Percentiles rank a stretch among this genome's conserved stretches.
Conservation (phyloP, 2,797 vertebrate genomes). For the Tinamus major region DNA sequence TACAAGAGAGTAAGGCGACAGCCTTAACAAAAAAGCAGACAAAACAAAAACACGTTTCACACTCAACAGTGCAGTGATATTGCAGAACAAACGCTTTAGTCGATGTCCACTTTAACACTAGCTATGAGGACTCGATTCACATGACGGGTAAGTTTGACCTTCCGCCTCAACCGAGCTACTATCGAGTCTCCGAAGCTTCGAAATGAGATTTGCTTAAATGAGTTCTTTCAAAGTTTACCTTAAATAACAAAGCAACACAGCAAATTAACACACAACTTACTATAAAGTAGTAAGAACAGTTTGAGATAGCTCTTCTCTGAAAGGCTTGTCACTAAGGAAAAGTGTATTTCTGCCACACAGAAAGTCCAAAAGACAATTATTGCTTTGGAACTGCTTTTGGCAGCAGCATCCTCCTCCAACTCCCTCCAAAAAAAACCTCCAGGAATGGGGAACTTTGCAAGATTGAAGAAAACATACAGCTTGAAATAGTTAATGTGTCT, state of each 20-base stretch:
- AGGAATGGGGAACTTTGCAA: background rate
- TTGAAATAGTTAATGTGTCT: background rate
- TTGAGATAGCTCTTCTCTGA: background rate
- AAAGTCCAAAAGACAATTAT: slow-evolving; percentile 22
- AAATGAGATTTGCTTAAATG: background rate
- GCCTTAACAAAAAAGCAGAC: background rate
- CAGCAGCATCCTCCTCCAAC: background rate
- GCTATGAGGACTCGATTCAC: background rate
- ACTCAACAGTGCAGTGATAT: background rate
- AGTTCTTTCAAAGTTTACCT: background rate
- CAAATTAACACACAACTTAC: slow-evolving; percentile 32
- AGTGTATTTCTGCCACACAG: background rate
- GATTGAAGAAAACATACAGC: background rate
- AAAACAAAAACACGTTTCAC: background rate
- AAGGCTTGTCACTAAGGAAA: background rate
- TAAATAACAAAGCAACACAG: slow-evolving; percentile 11
- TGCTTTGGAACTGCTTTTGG: slow-evolving; percentile 15
- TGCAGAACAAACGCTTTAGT: background rate
- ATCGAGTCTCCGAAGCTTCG: background rate
- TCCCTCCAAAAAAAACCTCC: background rate
- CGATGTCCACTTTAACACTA: background rate
- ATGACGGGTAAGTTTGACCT: background rate
- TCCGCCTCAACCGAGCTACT: background rate
- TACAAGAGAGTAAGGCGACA: background rate
- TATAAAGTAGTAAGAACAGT: background rate